These are phyloP conservation scores for Geococcyx californianus DNA, from an alignment of 2,113 vertebrate species.

Conservation along the genomic window DNA sequence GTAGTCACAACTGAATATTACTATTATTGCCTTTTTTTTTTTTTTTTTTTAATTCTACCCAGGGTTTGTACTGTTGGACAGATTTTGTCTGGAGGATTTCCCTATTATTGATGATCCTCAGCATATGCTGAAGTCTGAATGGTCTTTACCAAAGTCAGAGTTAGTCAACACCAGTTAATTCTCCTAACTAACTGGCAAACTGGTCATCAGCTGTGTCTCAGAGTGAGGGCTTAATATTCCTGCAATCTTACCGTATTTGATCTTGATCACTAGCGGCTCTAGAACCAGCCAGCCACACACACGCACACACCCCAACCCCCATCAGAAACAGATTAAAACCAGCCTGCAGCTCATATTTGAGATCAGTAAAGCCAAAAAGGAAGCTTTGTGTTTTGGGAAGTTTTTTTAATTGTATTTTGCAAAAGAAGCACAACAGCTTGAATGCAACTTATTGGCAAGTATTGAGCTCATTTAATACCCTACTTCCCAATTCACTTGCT, in stretches of 20 bases:
- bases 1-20: neutral
- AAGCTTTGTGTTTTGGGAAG: neutral
- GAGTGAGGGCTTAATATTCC: neutral
- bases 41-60: neutral
- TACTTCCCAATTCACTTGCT: neutral
- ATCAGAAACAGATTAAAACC: neutral
- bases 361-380: neutral
- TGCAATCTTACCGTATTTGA: neutral
- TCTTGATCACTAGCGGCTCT: neutral
- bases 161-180: neutral
- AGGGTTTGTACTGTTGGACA: neutral
- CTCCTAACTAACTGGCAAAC: neutral
- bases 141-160: neutral
- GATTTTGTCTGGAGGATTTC: neutral
- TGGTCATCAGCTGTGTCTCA: neutral
- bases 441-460: fast-evolving
- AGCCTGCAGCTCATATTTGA: neutral
- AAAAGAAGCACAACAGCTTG: neutral
- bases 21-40: neutral
- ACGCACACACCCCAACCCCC: too few relatives aligned
- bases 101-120: neutral
- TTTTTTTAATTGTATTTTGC: neutral
- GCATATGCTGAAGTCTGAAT: neutral
- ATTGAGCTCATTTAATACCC: fast-evolving
- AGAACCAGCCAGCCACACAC: fast-evolving